These are phyloP conservation scores for Psilopogon haemacephalus DNA, from an alignment of 2,113 vertebrate genomes.

Conservation along the genomic window DNA sequence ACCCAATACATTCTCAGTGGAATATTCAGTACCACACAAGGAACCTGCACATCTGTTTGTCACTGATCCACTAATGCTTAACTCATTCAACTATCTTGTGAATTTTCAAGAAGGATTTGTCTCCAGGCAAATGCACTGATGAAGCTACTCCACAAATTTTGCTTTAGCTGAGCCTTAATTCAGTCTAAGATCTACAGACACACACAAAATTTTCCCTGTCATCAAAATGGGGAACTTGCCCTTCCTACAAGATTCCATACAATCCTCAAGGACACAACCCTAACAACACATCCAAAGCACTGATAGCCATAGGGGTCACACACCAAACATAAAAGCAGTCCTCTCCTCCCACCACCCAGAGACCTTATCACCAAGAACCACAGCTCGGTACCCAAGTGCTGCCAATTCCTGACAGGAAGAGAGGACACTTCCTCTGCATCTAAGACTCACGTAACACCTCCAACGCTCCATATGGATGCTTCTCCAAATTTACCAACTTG, in stretches of 20 bases:
- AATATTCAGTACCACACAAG: background rate
- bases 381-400: background rate
- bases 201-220: background rate
- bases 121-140: background rate
- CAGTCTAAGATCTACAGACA: background rate
- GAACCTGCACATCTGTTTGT: background rate
- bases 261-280: background rate
- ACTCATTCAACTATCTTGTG: background rate
- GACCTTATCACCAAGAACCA: accelerated
- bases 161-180: background rate
- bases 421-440: accelerated
- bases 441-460: background rate
- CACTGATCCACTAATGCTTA: background rate
- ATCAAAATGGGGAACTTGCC: background rate
- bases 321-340: background rate
- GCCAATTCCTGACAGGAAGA: background rate
- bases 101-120: background rate
- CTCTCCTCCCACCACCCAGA: background rate
- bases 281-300: background rate
- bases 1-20: background rate
- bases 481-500: background rate
- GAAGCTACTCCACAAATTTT: background rate
- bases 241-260: background rate
- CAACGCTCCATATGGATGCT: background rate
- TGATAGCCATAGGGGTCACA: background rate